Conservation (phyloP, 2,888 invertebrate genomes). For the Amiota communis region DNA sequence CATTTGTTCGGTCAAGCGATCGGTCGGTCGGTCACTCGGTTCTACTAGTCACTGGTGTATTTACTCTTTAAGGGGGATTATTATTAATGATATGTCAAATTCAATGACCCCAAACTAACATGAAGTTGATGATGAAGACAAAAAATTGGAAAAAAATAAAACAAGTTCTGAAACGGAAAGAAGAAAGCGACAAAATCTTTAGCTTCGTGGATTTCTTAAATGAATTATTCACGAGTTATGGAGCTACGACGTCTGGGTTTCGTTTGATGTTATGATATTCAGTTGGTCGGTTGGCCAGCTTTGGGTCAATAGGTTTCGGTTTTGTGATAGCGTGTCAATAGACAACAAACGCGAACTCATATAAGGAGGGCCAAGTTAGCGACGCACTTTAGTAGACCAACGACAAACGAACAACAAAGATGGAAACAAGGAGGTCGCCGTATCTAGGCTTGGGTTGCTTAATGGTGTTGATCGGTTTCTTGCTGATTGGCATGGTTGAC, state of each 20-base stretch:
- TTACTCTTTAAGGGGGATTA: background rate
- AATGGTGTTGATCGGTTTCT: slow-evolving; percentile 36
- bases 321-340: background rate
- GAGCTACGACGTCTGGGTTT: background rate
- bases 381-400: slow-evolving; percentile 49
- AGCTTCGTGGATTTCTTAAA: background rate
- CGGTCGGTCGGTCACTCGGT: too few species aligned
- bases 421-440: slow-evolving; percentile 45
- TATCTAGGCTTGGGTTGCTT: slow-evolving; percentile 41
- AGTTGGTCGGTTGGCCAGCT: too few species aligned
- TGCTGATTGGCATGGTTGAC: slow-evolving; percentile 40
- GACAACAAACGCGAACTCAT: slow-evolving; percentile 59
- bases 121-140: background rate
- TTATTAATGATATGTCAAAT: slow-evolving; percentile 27
- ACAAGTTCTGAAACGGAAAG: slow-evolving; percentile 43
- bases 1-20: too few species aligned
- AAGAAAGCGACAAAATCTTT: slow-evolving; percentile 44
- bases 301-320: slow-evolving; percentile 57
- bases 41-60: too few species aligned
- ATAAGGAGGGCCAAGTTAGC: slow-evolving; percentile 52
- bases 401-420: slow-evolving; percentile 42
- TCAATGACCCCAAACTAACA: slow-evolving; percentile 22
- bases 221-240: background rate
- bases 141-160: background rate
- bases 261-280: background rate